phyloP scores from a whole-genome alignment of 1,140 invertebrate species.

The Platyscapa corneri region DNA sequence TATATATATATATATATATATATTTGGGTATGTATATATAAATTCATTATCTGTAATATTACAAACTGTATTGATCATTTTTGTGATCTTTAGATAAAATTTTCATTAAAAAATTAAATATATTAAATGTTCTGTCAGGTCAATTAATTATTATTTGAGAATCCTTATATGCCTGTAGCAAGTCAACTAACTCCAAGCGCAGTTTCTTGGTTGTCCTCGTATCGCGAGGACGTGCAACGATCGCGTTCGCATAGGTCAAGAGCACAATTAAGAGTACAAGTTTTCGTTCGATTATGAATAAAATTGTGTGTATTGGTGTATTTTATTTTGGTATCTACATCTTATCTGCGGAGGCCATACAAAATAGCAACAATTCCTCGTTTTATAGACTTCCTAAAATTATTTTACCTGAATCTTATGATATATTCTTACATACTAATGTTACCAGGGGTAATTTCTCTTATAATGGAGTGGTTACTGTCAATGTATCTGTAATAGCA shows the following conservation, averaged over 20 bases:
- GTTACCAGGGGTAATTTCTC: slow-evolving; percentile 49
- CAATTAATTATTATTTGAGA: slow-evolving; percentile 5
- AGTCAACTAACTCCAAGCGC: slow-evolving; percentile 16
- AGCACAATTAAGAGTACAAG: background rate
- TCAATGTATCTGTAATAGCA: slow-evolving; percentile 46
- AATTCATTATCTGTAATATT: too few species aligned
- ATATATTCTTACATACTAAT: slow-evolving; percentile 55
- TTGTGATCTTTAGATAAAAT: too few species aligned
- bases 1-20: too few species aligned
- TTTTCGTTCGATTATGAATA: background rate
- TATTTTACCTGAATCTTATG: slow-evolving; percentile 56
- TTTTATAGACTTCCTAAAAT: slow-evolving; percentile 58
- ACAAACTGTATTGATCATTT: too few species aligned
- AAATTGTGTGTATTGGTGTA: background rate
- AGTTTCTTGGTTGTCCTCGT: slow-evolving; percentile 20
- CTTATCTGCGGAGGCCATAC: background rate
- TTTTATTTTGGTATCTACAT: slow-evolving; percentile 13
- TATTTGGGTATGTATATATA: too few species aligned
- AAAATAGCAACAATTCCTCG: slow-evolving; percentile 42
- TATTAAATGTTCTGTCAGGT: background rate
- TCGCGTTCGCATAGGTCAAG: slow-evolving; percentile 18
- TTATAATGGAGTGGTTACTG: slow-evolving; percentile 55
- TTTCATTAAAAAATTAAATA: background rate
- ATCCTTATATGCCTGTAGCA: background rate
- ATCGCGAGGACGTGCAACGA: slow-evolving; percentile 14